phyloP scores from a whole-genome alignment of 2,888 invertebrate species.

The Chrysolina americana region DNA sequence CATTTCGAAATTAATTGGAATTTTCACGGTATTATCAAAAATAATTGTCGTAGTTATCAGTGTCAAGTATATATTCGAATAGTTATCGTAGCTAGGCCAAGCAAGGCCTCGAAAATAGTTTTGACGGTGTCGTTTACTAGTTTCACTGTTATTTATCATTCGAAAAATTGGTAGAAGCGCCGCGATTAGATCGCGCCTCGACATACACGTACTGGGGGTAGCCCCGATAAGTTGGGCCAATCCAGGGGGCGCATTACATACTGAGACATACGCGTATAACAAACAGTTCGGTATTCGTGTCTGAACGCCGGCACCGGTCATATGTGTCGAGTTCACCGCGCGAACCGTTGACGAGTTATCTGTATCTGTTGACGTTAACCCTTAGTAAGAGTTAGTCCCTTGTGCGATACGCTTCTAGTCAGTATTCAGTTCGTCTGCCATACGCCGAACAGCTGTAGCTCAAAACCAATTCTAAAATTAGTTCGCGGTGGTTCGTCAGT shows the following conservation, averaged over 20 bases:
- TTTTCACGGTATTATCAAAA: constrained; percentile 19
- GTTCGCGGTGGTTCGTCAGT: constrained; percentile 42
- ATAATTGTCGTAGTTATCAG: constrained; percentile 7
- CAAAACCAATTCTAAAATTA: constrained; percentile 61
- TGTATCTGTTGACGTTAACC: constrained; percentile 57
- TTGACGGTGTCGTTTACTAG: constrained; percentile 12
- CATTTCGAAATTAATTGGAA: constrained; percentile 17
- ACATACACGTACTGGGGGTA: constrained; percentile 24
- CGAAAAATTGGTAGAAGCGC: constrained; percentile 26
- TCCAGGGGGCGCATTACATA: constrained; percentile 64
- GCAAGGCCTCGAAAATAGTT: constrained; percentile 5
- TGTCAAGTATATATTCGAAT: constrained; percentile 7
- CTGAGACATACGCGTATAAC: constrained; percentile 48
- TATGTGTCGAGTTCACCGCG: constrained; percentile 54
- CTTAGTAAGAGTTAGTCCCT: constrained; percentile 53
- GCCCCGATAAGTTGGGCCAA: constrained; percentile 49
- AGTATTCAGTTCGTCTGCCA: constrained; percentile 25
- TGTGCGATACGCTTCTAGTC: constrained; percentile 32
- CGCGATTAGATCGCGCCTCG: constrained; percentile 24
- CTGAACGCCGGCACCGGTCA: constrained; percentile 56
- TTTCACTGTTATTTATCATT: not conserved
- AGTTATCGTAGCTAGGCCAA: constrained; percentile 4
- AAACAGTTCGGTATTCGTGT: constrained; percentile 55
- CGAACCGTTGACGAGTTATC: constrained; percentile 46
- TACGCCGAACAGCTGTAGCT: constrained; percentile 57